phyloP scores from a whole-genome alignment of 2,797 vertebrate species.

The Antennarius maculatus region DNA sequence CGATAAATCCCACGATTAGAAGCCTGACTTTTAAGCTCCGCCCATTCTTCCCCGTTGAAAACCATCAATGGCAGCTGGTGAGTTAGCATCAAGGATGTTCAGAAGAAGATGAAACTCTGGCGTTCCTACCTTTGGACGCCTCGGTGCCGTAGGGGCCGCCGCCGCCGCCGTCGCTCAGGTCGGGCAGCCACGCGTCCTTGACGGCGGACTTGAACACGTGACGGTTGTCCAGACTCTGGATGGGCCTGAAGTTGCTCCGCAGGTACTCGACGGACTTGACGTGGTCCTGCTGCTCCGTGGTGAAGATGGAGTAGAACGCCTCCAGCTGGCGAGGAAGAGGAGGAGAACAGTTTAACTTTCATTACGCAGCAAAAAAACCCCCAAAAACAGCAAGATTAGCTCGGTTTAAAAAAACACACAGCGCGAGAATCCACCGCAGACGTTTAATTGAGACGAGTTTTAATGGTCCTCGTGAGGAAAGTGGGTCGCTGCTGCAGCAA shows the following conservation, averaged over 20 bases:
- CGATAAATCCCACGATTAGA: too few species aligned
- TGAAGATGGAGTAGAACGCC: slow-evolving; percentile 98
- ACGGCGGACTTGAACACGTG: slow-evolving; percentile 92
- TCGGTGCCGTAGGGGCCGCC: slow-evolving; percentile 89
- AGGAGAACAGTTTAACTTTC: background rate
- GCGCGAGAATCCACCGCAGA: slow-evolving; percentile 3
- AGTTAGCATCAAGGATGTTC: too few species aligned
- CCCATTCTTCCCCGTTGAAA: too few species aligned
- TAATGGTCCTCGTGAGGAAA: slow-evolving; percentile 37
- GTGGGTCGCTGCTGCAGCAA: slow-evolving; percentile 20
- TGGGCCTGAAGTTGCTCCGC: slow-evolving; percentile 94
- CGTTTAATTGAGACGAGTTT: slow-evolving; percentile 11
- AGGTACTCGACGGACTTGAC: slow-evolving; percentile 97
- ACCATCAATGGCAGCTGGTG: too few species aligned
- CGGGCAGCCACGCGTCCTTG: slow-evolving; percentile 92
- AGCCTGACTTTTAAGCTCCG: too few species aligned
- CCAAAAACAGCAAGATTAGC: background rate
- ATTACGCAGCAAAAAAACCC: background rate
- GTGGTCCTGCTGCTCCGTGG: slow-evolving; percentile 97
- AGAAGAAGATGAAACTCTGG: too few species aligned
- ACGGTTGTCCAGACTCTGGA: slow-evolving; percentile 88
- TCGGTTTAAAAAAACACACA: slow-evolving; percentile 3
- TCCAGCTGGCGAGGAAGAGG: slow-evolving; percentile 83
- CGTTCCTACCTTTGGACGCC: slow-evolving; percentile 90
- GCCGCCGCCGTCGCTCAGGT: slow-evolving; percentile 85